Evolutionary conservation across 2,113 vertebrate species (phyloP).

Genomic region (Psittacula cyanocephala): DNA sequence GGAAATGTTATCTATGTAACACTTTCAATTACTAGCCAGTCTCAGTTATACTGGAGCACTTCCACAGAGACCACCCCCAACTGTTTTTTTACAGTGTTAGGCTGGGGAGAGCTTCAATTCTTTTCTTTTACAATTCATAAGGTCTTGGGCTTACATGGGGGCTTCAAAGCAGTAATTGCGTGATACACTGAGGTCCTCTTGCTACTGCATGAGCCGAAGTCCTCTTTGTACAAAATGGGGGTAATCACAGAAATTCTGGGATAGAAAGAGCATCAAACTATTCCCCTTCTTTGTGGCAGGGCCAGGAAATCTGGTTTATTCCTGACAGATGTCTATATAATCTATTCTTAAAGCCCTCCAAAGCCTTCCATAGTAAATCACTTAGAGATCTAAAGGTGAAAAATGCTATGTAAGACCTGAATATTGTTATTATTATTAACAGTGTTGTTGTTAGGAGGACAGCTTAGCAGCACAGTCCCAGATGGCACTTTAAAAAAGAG

Average conservation of each 20-base stretch:
- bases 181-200: background rate
- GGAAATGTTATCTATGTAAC: background rate
- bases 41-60: background rate
- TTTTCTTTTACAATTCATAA: background rate
- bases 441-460: constrained; percentile 36
- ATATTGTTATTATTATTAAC: constrained; percentile 63
- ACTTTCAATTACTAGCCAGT: background rate
- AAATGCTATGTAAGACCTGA: constrained; percentile 53
- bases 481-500: constrained; percentile 31
- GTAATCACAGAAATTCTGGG: background rate
- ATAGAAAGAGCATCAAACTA: background rate
- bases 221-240: background rate
- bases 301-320: constrained; percentile 61
- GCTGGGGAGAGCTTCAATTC: background rate
- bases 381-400: constrained; percentile 54
- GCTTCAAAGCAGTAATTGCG: background rate
- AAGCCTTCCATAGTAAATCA: constrained; percentile 47
- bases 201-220: background rate
- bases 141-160: background rate
- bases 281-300: constrained; percentile 8
- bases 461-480: constrained; percentile 56
- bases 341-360: constrained; percentile 28
- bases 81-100: background rate
- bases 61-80: background rate
- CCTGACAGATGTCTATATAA: constrained; percentile 67